Base-by-base conservation (phyloP, 2,797 vertebrate genomes). In the Lycodopsis pacificus region DNA sequence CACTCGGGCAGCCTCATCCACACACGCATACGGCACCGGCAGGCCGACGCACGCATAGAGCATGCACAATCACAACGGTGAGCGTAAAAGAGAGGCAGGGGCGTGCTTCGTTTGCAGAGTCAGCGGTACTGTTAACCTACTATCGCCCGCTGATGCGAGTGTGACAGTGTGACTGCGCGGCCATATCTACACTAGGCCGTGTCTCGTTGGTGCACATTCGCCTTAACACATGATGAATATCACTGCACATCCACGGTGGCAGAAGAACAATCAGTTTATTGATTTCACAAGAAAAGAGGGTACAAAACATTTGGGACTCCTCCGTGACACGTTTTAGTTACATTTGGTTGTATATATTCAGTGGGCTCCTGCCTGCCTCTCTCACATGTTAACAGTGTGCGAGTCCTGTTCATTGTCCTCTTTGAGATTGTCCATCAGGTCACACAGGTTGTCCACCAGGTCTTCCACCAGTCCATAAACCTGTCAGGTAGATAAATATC, bases 381-480 rank as follows among this genome's bases (percentile, higher is more conserved):
- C 5, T 32, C 30, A 40, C 30, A 14, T 72, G 40, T 65, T 48
- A 17, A 42, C 15, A 59, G 19, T 70, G 19, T 67, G 19, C 49
- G 42, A 57, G 49, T 64, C 20, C 51, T 72, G 54, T 62, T 68
- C 36, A 19, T 79, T 17, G 70, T 32, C 56, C 22, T 63, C 57
- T 17, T 59, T 32, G 2, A 82, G 56, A 5, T 91, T 88, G 22
- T 91, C 89, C 72, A 89, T 72, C 79, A 91, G 67, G 57, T 87
- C 87, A 83, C 85, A 91, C 59, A 95, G 70, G 58, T 30, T 84
- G 44, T 89, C 83, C 83, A 92, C 78, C 61, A 94, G 80, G 12
- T 88, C 80, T 65, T 79, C 90, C 85, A 93, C 71, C 70, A 93
- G 78, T 61, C 54, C 76, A 62, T 91, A 90, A 48, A 94, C 92